Evolutionary conservation across 2,113 vertebrate species (phyloP).

Genomic region (Theristicus caerulescens): DNA sequence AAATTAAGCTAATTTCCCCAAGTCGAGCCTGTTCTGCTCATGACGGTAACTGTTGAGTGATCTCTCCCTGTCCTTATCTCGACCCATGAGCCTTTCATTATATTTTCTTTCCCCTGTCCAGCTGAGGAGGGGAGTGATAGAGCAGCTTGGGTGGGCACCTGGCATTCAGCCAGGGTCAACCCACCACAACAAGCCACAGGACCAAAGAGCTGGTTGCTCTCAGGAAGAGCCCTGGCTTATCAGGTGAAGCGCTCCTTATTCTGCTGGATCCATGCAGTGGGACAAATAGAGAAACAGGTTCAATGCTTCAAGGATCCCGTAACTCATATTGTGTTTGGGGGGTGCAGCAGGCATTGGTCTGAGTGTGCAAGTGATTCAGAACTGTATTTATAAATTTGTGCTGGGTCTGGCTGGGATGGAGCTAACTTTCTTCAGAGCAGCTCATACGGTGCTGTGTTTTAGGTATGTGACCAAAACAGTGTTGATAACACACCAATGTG

Average conservation of each 20-base stretch:
- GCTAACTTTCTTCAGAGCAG: not conserved
- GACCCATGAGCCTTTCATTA: too few species aligned
- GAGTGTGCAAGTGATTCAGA: not conserved
- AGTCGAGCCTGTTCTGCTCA: too few species aligned
- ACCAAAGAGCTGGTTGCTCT: not conserved
- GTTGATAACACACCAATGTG: not conserved
- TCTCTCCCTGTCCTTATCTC: too few species aligned
- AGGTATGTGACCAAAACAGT: not conserved
- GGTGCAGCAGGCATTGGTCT: not conserved
- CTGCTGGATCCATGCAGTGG: not conserved
- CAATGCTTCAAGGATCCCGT: not conserved
- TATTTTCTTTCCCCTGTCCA: too few species aligned
- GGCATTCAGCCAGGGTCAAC: too few species aligned
- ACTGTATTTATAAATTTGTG: not conserved
- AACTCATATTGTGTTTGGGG: not conserved
- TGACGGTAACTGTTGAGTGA: too few species aligned
- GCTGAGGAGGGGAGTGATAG: too few species aligned
- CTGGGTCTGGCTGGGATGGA: not conserved
- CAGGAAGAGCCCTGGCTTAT: not conserved
- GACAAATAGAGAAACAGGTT: not conserved
- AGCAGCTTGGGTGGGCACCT: too few species aligned
- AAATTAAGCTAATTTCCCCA: too few species aligned
- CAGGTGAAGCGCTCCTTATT: not conserved
- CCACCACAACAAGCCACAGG: too few species aligned
- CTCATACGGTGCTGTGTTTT: not conserved